Evolutionary conservation across 2,797 vertebrate genomes (phyloP).

Genomic region (Tadarida brasiliensis): DNA sequence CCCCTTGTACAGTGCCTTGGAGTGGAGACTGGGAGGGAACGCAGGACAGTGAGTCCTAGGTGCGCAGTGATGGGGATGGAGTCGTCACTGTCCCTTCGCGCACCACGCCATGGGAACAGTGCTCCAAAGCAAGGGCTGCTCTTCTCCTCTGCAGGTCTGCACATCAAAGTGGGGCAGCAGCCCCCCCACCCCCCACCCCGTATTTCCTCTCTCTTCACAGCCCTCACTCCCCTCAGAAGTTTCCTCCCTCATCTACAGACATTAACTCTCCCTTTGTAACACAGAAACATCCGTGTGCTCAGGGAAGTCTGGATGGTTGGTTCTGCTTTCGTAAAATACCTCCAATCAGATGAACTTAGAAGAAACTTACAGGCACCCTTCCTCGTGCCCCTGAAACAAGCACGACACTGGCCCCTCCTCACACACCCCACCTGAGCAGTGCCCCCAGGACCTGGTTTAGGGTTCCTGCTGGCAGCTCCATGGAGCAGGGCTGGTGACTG

Average conservation of each 20-base stretch:
- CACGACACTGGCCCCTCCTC: not conserved
- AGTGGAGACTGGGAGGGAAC: no score
- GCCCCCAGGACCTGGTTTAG: not conserved
- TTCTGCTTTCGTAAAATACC: not conserved
- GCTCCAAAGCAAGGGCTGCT: not conserved
- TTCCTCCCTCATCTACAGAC: not conserved
- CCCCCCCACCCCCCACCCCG: not conserved
- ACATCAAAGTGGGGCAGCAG: rapidly evolving
- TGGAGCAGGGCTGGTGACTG: not conserved
- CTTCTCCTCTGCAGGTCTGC: not conserved
- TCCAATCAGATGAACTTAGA: not conserved
- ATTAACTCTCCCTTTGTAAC: not conserved
- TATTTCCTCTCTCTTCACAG: not conserved
- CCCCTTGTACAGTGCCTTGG: not conserved
- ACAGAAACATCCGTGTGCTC: not conserved
- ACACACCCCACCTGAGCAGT: not conserved
- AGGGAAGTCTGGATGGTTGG: not conserved
- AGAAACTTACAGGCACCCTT: not conserved
- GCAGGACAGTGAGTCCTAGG: not conserved
- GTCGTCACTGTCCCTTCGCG: rapidly evolving
- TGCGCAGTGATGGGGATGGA: not conserved
- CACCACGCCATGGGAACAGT: rapidly evolving
- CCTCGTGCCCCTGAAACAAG: not conserved
- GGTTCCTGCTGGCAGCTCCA: not conserved
- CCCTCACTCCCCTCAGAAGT: not conserved